These are phyloP conservation scores for Trachymyrmex cornetzi DNA, from an alignment of 1,140 invertebrate species.

Conservation along the genomic window DNA sequence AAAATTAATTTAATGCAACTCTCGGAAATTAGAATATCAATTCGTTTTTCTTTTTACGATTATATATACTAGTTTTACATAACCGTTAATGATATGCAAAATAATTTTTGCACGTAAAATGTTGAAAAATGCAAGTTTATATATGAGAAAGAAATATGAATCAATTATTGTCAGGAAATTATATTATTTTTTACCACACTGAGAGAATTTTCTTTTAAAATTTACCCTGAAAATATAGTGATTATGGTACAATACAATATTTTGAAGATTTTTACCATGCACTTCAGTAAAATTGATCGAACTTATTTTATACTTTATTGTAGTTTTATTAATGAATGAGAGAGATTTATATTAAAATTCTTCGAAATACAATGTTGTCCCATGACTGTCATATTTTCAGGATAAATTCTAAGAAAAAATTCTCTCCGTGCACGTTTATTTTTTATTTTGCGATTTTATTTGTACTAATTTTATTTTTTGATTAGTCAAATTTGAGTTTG, in stretches of 20 bases:
- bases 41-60: not conserved
- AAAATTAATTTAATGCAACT: conserved; percentile 34
- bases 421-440: not conserved
- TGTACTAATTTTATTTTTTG: not conserved
- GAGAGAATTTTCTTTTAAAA: too few species aligned
- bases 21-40: not conserved
- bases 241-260: too few species aligned
- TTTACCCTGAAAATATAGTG: too few species aligned
- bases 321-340: too few species aligned
- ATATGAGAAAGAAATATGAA: not conserved
- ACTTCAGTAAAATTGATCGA: too few species aligned
- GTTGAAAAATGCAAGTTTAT: not conserved
- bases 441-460: not conserved
- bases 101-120: not conserved
- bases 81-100: not conserved
- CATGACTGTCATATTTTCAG: too few species aligned
- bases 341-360: too few species aligned
- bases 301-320: too few species aligned
- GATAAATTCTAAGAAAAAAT: too few species aligned
- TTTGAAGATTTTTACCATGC: too few species aligned
- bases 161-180: not conserved
- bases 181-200: not conserved
- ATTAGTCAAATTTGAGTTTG: not conserved
- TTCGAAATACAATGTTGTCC: too few species aligned
- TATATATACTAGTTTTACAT: not conserved